Conservation (phyloP, 2,113 vertebrate genomes). For the Cisticola juncidis region DNA sequence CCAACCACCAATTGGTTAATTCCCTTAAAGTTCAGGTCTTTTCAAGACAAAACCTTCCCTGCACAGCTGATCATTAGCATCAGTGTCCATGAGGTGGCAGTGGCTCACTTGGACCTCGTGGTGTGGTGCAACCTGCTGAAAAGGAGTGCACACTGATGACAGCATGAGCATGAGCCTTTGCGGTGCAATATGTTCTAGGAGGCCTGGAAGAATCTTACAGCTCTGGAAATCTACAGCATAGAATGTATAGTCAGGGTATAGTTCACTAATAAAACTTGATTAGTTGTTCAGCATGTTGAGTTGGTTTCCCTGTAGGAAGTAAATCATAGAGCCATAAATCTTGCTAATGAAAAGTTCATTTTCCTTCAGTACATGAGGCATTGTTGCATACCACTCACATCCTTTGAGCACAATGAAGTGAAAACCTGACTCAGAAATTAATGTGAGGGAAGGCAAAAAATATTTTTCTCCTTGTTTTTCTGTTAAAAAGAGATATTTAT, state of each 20-base stretch:
- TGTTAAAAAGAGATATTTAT: neutral
- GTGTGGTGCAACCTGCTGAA: neutral
- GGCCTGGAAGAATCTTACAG: neutral
- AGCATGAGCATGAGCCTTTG: neutral
- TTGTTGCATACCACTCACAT: neutral
- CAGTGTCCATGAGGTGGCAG: neutral
- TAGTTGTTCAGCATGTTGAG: neutral
- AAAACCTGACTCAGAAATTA: neutral
- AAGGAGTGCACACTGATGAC: fast-evolving
- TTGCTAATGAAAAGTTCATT: neutral
- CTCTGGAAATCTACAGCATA: neutral
- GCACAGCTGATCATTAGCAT: neutral
- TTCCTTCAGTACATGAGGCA: neutral
- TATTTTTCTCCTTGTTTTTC: neutral
- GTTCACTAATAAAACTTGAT: neutral
- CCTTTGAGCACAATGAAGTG: neutral
- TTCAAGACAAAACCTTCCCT: neutral
- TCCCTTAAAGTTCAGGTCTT: neutral
- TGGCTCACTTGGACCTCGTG: neutral
- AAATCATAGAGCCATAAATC: neutral
- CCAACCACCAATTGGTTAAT: neutral
- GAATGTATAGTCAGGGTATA: neutral
- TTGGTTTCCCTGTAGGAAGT: neutral
- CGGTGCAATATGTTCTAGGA: neutral
- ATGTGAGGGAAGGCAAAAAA: neutral